These are phyloP conservation scores for Chrysocyon brachyurus DNA, from an alignment of 2,797 vertebrate genomes.

Conservation along the genomic window DNA sequence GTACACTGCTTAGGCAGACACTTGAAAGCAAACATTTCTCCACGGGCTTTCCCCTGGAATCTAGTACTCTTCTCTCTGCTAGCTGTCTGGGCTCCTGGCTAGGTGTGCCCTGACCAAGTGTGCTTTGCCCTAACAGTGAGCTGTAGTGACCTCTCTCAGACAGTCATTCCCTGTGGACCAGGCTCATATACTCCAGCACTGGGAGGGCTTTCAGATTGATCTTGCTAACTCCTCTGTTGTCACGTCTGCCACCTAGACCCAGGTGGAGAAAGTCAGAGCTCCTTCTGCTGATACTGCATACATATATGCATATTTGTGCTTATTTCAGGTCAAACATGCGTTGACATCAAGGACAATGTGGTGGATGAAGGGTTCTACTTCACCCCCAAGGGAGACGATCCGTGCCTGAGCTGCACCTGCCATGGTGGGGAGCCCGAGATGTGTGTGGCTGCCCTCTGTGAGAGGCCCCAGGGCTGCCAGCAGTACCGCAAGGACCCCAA, in stretches of 20 bases:
- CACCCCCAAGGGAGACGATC: slow-evolving; percentile 98
- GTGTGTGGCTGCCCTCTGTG: slow-evolving; percentile 98
- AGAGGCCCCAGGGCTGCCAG: slow-evolving; percentile 97
- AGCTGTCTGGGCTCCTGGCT: not conserved
- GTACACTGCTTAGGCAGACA: not conserved
- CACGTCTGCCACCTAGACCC: not conserved
- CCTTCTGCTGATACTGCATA: not conserved
- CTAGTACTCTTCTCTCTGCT: not conserved
- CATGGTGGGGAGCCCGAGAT: slow-evolving; percentile 98
- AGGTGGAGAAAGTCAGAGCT: not conserved
- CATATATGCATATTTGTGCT: not conserved
- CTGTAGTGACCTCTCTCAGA: not conserved
- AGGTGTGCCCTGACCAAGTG: not conserved
- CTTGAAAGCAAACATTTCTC: not conserved
- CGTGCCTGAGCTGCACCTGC: slow-evolving; percentile 98
- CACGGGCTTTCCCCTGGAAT: not conserved
- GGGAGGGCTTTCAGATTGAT: not conserved
- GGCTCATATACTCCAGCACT: not conserved
- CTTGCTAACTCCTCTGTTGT: not conserved
- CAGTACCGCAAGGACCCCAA: slow-evolving; percentile 98
- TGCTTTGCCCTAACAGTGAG: not conserved
- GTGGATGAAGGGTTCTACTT: slow-evolving; percentile 99
- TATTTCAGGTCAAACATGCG: slow-evolving; percentile 95
- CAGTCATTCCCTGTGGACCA: not conserved
- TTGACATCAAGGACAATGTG: slow-evolving; percentile 99